Percentiles rank a stretch among this genome's conserved stretches.
These are phyloP conservation scores for Microplitis mediator DNA, from an alignment of 1,140 invertebrate genomes.

Conservation along the genomic window DNA sequence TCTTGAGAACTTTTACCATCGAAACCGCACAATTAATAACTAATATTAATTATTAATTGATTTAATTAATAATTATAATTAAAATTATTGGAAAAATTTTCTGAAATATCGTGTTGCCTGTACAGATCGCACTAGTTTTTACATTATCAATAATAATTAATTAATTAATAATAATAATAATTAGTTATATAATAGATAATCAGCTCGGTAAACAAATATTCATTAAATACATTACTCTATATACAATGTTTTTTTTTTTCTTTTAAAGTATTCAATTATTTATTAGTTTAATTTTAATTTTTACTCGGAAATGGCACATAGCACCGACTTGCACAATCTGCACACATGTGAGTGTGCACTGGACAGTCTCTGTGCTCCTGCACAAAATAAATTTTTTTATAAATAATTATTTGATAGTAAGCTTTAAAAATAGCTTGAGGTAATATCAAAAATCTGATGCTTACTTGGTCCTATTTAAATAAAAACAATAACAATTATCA, in stretches of 20 bases:
- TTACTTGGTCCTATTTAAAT: no score
- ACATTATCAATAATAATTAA: not conserved
- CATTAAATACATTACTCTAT: slow-evolving; percentile 20
- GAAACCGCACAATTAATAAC: no score
- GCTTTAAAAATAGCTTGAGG: no score
- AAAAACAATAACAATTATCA: not conserved
- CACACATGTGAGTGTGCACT: not conserved
- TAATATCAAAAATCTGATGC: no score
- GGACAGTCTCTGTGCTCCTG: not conserved
- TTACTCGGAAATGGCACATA: slow-evolving; percentile 3
- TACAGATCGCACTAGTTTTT: slow-evolving; percentile 24
- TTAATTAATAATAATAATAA: no score
- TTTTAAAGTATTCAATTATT: not conserved
- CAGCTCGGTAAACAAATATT: slow-evolving; percentile 21
- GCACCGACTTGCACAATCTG: not conserved
- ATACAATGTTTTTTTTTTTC: slow-evolving; percentile 11
- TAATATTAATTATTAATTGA: no score
- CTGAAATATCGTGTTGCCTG: slow-evolving; percentile 12
- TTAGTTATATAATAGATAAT: not conserved
- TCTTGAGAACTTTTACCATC: no score
- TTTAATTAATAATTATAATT: no score
- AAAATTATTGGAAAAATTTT: not conserved
- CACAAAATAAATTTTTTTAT: no score
- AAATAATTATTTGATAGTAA: no score
- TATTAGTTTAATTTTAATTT: not conserved